Evolutionary conservation across 1,140 invertebrate species (phyloP).

Genomic region (Pentalonia nigronervosa): DNA sequence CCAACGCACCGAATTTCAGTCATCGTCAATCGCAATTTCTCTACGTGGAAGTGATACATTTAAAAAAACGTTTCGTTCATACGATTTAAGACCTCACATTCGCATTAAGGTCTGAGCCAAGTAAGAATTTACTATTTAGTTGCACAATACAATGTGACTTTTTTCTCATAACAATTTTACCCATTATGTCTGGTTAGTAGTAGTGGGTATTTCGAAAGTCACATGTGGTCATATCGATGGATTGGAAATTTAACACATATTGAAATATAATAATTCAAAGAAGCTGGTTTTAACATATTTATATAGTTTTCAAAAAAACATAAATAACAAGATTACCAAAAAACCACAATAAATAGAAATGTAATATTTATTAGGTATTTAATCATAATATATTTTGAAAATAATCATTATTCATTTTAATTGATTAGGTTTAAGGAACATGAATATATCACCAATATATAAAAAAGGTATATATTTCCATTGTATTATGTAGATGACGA

Average conservation of each 20-base stretch:
- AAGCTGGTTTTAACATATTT: neutral
- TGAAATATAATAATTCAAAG: neutral
- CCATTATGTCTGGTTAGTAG: neutral
- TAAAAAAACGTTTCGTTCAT: neutral
- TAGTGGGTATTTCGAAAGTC: neutral
- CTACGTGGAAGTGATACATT: neutral
- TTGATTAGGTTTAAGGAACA: too few relatives aligned
- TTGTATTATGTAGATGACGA: too few relatives aligned
- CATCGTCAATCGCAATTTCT: neutral
- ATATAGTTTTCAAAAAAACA: neutral
- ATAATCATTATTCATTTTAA: too few relatives aligned
- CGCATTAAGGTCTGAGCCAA: neutral
- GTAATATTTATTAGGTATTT: neutral
- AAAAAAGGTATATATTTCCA: too few relatives aligned
- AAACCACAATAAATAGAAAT: neutral
- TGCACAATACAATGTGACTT: neutral
- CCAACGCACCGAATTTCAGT: neutral
- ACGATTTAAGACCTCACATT: neutral
- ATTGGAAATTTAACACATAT: neutral
- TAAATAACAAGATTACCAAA: neutral
- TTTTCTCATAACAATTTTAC: neutral
- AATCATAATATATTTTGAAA: neutral
- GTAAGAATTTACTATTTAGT: neutral
- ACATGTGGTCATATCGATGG: neutral
- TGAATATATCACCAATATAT: too few relatives aligned